Evolutionary conservation across 2,888 invertebrate genomes (phyloP), one percentile per base, ranked within the genome.

Genomic region (Cryptophagus acutangulus): DNA sequence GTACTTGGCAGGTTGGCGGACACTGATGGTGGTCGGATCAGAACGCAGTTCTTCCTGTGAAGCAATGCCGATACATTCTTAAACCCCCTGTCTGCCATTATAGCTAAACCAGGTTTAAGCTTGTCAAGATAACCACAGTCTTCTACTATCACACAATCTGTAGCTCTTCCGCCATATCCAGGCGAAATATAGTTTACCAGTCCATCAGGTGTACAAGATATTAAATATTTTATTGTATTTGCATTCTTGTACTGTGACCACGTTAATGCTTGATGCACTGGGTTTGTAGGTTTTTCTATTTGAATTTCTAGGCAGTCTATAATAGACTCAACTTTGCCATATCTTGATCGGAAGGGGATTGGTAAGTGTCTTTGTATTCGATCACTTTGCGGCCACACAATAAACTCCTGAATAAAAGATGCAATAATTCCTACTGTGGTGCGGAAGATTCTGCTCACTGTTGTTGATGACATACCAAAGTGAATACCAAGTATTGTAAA

Each of bases 161-260:
- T 20, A 8, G n/a, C n/a, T 20, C 24, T 20, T 8, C n/a, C 24
- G 24, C 24, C 24, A 20, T 8, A 20, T 20, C 24, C 24, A 20
- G 24, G 6, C 6, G 24, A 20, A n/a, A 20, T 20, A 20, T 8
- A 20, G n/a, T 20, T 20, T 8, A 20, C n/a, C 6, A 20, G n/a
- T n/a, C 24, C 24, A 20, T 20, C 24, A 6, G 24, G 57, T 5
- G 57, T 54, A 12, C 28, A 45, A 12, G 49, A 54, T 16, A 59
- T 45, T 20, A 61, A 43, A 46, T 59, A 62, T 43, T 64, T 64
- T 9, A 61, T 31, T 9, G 61, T 61, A 35, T 62, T 60, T 33
- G 49, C 51, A 15, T 57, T 55, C 43, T 61, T 58, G 29, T 58
- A 61, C 4, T 56, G 51, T 2, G 59, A 58, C 59, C 61, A 62